phyloP scores from a whole-genome alignment of 2,113 vertebrate genomes.

The Haplochromis vanheusdeni region DNA sequence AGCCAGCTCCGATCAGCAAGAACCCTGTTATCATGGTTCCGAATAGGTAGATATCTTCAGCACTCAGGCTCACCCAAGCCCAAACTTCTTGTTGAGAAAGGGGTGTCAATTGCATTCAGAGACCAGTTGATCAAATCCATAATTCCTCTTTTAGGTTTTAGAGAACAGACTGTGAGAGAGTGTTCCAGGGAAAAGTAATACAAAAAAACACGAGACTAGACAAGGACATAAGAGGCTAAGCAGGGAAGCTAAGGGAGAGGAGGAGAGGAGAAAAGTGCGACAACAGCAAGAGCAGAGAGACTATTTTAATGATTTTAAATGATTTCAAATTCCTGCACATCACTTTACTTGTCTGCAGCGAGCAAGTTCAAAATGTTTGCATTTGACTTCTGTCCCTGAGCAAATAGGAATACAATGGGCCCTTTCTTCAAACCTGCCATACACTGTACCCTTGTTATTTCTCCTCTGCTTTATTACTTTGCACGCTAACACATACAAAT shows the following conservation, averaged over 20 bases:
- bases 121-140: background rate
- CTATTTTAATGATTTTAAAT: background rate
- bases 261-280: background rate
- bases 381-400: slow-evolving; percentile 35
- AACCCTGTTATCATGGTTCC: background rate
- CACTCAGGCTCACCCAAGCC: background rate
- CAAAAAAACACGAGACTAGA: background rate
- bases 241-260: background rate
- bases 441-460: slow-evolving; percentile 12
- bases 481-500: slow-evolving; percentile 27
- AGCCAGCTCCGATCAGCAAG: background rate
- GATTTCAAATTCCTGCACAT: background rate
- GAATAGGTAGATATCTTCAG: background rate
- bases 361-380: background rate
- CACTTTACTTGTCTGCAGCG: background rate
- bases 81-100: background rate
- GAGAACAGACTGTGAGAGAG: background rate
- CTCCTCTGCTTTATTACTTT: slow-evolving; percentile 19
- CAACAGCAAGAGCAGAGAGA: background rate
- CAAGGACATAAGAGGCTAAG: background rate
- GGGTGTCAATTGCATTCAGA: background rate
- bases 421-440: slow-evolving; percentile 19
- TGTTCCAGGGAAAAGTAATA: background rate
- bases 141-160: background rate
- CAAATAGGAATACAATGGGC: slow-evolving; percentile 12